These are phyloP conservation scores for Riparia riparia DNA, from an alignment of 2,113 vertebrate species.

Conservation along the genomic window DNA sequence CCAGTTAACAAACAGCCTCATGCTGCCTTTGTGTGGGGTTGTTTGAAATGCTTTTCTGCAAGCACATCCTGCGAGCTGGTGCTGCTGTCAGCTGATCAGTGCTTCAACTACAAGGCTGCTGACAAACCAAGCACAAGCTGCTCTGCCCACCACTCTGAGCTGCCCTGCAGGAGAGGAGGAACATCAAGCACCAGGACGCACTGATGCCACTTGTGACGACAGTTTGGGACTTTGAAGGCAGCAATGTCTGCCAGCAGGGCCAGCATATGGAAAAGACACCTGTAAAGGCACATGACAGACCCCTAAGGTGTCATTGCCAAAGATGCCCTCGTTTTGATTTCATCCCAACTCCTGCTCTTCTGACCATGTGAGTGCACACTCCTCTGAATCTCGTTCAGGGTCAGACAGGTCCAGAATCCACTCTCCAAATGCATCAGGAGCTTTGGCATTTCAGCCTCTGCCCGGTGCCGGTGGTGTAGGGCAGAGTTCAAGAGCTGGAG, in stretches of 20 bases:
- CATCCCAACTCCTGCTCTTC: neutral
- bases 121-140: neutral
- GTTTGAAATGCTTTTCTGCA: neutral
- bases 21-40: neutral
- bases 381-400: neutral
- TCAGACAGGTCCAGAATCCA: neutral
- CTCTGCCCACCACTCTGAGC: neutral
- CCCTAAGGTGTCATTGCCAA: neutral
- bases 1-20: neutral
- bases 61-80: neutral
- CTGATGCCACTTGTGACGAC: neutral
- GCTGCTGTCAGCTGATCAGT: neutral
- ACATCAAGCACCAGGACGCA: neutral
- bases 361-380: neutral
- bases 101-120: neutral
- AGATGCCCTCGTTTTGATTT: neutral
- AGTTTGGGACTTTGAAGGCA: neutral
- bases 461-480: accelerated
- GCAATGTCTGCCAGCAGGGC: neutral
- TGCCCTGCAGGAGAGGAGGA: neutral
- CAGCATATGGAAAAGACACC: neutral
- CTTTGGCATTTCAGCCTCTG: neutral
- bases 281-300: neutral
- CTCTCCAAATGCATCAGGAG: neutral
- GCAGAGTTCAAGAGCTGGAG: neutral